Base-by-base conservation (phyloP, 1,140 invertebrate species). In the Bombus pascuorum region DNA sequence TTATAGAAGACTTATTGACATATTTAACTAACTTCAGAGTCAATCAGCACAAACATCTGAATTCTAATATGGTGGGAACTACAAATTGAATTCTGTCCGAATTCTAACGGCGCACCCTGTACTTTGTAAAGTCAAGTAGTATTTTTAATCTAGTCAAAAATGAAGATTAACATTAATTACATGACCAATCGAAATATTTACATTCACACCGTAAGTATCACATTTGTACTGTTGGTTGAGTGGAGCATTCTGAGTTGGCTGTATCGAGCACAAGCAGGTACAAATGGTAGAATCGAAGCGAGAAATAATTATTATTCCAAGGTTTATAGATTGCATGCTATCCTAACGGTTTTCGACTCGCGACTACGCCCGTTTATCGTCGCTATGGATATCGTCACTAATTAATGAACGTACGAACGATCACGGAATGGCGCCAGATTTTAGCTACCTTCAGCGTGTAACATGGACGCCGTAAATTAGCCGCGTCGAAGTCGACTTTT, bases 301-400 rank as follows among this genome's bases (percentile, higher is more conserved):
- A 68, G 47, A 42, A 66, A 74, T 72, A 72, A 88, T 89, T 80
- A 72, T 76, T 70, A 65, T 68, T 78, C 72, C 68, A 66, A 86
- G 59, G 62, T 80, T 65, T 42, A 39, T 71, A 39, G 57, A 39
- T 65, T 66, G 57, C 66, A 47, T 32, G 53, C 39, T 22, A 77
- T 76, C 74, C 28, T 89, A 86, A 89, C 65, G 80, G 87, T 89
- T 88, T 47, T 34, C 76, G 74, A 71, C 66, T 89, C 42, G 32
- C 87, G 80, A 59, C 66, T 53, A 82, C 78, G 77, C 78, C 34
- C 37, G 28, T 65, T 25, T 22, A 18, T 9, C 32, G 18, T 18
- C 22, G 28, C 37, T 12, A 5, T 12, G 3, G 9, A 44, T 57
- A 53, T 66, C 39, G 22, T 32, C 32, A 28, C 10, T 59, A 81